Conservation (phyloP, 2,113 vertebrate genomes). For the Hassar affinis region DNA sequence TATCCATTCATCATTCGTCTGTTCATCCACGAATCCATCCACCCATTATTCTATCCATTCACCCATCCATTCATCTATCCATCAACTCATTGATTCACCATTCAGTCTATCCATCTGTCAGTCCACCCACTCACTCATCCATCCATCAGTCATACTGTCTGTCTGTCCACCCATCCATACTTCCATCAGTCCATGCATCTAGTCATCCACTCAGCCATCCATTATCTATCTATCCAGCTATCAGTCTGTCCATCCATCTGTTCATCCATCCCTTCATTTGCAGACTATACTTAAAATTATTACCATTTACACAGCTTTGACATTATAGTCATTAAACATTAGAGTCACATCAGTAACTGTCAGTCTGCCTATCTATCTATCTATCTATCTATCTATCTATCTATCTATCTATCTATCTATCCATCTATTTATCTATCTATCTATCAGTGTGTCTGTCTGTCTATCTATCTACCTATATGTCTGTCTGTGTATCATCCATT, state of each 20-base stretch:
- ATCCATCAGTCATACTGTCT: too few relatives aligned
- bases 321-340: neutral
- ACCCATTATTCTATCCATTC: too few relatives aligned
- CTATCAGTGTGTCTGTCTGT: neutral
- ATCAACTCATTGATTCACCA: neutral
- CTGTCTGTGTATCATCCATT: too few relatives aligned
- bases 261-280: neutral
- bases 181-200: neutral
- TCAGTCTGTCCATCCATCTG: neutral
- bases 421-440: neutral
- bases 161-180: too few relatives aligned
- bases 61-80: neutral
- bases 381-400: neutral
- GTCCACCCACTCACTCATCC: neutral
- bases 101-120: too few relatives aligned
- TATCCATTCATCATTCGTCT: neutral
- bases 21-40: too few relatives aligned
- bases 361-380: neutral
- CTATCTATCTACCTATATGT: neutral
- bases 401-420: neutral
- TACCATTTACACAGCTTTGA: neutral
- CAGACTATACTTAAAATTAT: neutral
- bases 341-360: neutral
- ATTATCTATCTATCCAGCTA: neutral
- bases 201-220: neutral